Evolutionary conservation across 2,888 invertebrate species (phyloP), one percentile per base, ranked within the genome.

Genomic region (Argyra leucocephala): DNA sequence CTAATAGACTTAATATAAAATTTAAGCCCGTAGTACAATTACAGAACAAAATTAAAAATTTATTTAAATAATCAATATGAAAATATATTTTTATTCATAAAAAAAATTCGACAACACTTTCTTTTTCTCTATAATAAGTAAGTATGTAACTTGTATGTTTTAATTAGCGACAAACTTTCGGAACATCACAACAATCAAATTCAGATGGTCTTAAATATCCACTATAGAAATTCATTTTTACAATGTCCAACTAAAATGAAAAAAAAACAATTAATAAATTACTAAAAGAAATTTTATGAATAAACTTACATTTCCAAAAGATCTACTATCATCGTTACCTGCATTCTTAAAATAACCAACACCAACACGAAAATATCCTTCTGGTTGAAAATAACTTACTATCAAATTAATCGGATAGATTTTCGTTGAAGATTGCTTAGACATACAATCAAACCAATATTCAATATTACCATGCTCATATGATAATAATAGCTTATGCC

Each of bases 271-370:
- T 48, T 1, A 15, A 48, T 18, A 48, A 18, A 18, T 48, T 48
- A 37, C 12, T 15, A 37, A 37, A 37, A 37, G 12, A 37, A 10
- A 26, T 6, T 4, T 31, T 1, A 31, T 7, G 7, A 4, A 6
- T 31, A 48, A 48, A 48, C 48, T 48, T 48, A 48, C 48, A 48
- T 48, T 48, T 48, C 48, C 48, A 48, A 48, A 48, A 48, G 12
- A 18, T 48, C 12, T 48, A 18, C 12, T 9, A 12, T 15, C 6
- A 15, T 2, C 12, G 2, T 18, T n/a, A 5, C 48, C 48, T 18
- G 5, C 6, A 18, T 15, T n/a, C 15, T 48, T 48, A 2, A 48
- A 48, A 48, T 48, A 48, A 18, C 48, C 48, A 18, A 48, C 48
- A 15, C 15, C 18, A 48, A 48, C 12, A 12, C 5, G 18, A 48